Percentiles rank a stretch among this genome's conserved stretches.
These are phyloP conservation scores for Gastrophryne carolinensis DNA, from an alignment of 2,797 vertebrate genomes.

Conservation along the genomic window DNA sequence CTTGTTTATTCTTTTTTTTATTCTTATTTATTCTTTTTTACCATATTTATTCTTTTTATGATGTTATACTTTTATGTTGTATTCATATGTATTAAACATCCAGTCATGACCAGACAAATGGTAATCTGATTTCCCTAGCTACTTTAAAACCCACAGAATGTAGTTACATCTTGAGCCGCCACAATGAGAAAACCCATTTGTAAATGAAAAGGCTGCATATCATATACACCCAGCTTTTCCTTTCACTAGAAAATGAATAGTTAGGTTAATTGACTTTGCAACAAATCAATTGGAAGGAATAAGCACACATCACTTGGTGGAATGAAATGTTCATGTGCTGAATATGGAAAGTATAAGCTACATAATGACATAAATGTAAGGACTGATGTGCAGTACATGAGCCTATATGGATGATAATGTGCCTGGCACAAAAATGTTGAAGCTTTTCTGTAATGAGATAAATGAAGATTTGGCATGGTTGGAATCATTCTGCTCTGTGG, in stretches of 20 bases:
- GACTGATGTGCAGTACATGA: not conserved
- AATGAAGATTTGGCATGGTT: not conserved
- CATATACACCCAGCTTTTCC: constrained; percentile 7
- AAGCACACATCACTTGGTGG: not conserved
- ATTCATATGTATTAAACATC: too few species aligned
- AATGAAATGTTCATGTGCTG: not conserved
- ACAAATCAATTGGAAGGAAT: not conserved
- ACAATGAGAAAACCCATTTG: not conserved
- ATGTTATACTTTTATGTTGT: too few species aligned
- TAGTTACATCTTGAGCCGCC: too few species aligned
- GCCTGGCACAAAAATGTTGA: not conserved
- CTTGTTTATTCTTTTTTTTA: too few species aligned
- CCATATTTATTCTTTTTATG: too few species aligned
- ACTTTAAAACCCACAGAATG: too few species aligned
- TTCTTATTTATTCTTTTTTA: too few species aligned
- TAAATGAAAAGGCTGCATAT: not conserved
- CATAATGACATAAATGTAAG: not conserved
- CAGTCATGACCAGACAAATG: too few species aligned
- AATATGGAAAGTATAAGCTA: not conserved
- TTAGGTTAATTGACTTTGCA: not conserved
- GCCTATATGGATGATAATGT: not conserved
- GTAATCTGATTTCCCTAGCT: too few species aligned
- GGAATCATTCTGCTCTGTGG: not conserved
- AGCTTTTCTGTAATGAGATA: not conserved
- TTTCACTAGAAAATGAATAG: not conserved